A percentile compares a stretch with the other conserved stretches of the same genome.
phyloP scores from a whole-genome alignment of 2,888 invertebrate genomes.

The Cantharis rustica region DNA sequence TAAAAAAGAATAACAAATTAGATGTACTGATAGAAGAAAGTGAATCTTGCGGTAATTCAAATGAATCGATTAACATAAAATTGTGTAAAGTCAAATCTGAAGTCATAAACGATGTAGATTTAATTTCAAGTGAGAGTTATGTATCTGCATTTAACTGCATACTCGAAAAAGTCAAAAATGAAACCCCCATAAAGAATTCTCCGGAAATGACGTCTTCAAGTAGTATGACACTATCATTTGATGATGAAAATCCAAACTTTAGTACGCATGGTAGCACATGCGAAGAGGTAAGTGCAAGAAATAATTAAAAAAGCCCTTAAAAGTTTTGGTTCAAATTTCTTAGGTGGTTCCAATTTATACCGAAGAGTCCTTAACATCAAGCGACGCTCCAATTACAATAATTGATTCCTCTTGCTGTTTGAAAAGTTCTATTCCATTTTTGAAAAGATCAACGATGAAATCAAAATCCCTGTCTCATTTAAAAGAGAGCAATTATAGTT shows the following conservation, averaged over 20 bases:
- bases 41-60: not conserved
- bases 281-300: not conserved
- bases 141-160: not conserved
- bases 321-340: not conserved
- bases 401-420: not conserved
- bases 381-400: not conserved
- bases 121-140: not conserved
- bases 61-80: not conserved
- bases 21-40: not conserved
- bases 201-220: not conserved
- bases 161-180: not conserved
- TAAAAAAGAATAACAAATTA: not conserved
- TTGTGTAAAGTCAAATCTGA: not conserved
- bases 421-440: not conserved
- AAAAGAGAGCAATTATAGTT: not conserved
- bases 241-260: not conserved
- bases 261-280: not conserved
- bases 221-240: not conserved
- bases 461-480: not conserved
- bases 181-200: not conserved
- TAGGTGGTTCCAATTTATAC: not conserved
- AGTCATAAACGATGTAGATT: not conserved
- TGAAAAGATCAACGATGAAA: not conserved
- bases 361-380: not conserved
- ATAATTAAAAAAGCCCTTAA: not conserved